Evolutionary conservation across 2,888 invertebrate species (phyloP).

Genomic region (Anthophora plumipes): DNA sequence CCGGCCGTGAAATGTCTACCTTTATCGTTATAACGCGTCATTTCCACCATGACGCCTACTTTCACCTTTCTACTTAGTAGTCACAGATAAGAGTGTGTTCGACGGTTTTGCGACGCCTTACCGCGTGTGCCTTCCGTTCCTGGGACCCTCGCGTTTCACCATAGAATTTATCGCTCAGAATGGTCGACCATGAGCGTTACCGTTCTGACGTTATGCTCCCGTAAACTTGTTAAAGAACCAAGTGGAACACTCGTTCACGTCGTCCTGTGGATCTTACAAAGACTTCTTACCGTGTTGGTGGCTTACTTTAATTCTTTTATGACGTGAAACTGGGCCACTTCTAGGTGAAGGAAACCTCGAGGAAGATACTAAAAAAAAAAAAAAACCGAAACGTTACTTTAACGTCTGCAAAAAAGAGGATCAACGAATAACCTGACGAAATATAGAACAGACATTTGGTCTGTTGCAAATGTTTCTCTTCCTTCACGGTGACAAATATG

Average conservation of each 20-base stretch:
- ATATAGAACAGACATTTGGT: too few species aligned
- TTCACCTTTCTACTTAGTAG: slow-evolving; percentile 30
- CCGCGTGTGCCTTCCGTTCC: not conserved
- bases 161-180: slow-evolving; percentile 30
- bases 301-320: not conserved
- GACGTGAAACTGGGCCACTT: not conserved
- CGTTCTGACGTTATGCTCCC: slow-evolving; percentile 23
- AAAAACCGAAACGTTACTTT: too few species aligned
- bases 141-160: not conserved
- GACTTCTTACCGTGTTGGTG: not conserved
- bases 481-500: too few species aligned
- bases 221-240: slow-evolving; percentile 18
- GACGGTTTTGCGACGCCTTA: slow-evolving; percentile 14
- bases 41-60: slow-evolving; percentile 39
- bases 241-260: slow-evolving; percentile 9
- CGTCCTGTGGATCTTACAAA: not conserved
- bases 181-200: slow-evolving; percentile 28
- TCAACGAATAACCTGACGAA: too few species aligned
- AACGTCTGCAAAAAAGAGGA: too few species aligned
- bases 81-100: slow-evolving; percentile 42
- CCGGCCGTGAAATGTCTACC: slow-evolving; percentile 32
- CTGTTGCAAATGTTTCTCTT: too few species aligned
- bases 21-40: slow-evolving; percentile 46
- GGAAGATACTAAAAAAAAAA: too few species aligned
- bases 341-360: not conserved